phyloP scores from a whole-genome alignment of 2,113 vertebrate genomes.

The Corvus moneduloides region DNA sequence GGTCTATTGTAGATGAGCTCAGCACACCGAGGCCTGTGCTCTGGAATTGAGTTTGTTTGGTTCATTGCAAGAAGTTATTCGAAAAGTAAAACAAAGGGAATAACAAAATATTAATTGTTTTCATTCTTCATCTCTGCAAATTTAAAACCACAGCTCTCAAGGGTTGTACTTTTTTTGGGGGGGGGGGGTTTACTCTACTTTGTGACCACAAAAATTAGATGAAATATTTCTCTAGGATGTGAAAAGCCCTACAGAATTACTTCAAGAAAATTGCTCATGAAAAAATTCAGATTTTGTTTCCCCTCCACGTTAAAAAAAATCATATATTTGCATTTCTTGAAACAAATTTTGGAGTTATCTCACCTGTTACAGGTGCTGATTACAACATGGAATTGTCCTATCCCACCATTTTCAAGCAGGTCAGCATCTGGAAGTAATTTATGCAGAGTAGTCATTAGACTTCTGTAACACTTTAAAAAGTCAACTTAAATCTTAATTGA shows the following conservation, averaged over 20 bases:
- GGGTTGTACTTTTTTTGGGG: background rate
- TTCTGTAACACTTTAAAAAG: slow-evolving; percentile 59
- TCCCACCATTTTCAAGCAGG: slow-evolving; percentile 43
- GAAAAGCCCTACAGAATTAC: background rate
- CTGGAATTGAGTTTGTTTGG: background rate
- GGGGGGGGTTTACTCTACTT: background rate
- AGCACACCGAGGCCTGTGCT: background rate
- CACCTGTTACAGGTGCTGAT: slow-evolving; percentile 19
- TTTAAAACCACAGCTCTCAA: background rate
- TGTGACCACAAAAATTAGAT: background rate
- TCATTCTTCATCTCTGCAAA: background rate
- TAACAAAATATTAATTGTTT: background rate
- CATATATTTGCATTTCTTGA: background rate
- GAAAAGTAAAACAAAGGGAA: background rate
- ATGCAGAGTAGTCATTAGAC: slow-evolving; percentile 63
- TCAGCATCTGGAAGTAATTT: slow-evolving; percentile 76
- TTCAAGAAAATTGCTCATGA: background rate
- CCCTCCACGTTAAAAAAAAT: background rate
- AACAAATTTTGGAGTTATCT: background rate
- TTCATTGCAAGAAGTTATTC: background rate
- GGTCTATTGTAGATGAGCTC: background rate
- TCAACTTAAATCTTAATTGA: slow-evolving; percentile 58
- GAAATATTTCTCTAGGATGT: background rate
- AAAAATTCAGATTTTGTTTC: background rate
- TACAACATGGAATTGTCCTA: slow-evolving; percentile 42